Percentiles rank a stretch among this genome's conserved stretches.
Conservation (phyloP, 2,113 vertebrate species). For the Sardina pilchardus region DNA sequence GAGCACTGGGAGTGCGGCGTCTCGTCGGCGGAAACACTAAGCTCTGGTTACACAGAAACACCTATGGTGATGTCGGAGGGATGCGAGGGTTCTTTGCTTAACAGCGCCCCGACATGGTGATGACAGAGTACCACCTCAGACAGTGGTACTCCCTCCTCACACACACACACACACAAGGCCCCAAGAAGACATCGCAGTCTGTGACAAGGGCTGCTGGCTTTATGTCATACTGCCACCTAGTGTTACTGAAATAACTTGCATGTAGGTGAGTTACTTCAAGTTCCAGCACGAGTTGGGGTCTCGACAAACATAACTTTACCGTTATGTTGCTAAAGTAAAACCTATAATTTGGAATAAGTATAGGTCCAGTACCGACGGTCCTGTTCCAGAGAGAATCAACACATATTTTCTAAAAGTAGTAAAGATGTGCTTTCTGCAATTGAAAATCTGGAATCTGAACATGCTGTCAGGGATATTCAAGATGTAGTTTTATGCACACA, state of each 20-base stretch:
- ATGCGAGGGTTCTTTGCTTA: neutral
- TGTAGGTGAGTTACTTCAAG: neutral
- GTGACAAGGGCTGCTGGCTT: neutral
- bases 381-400: too few species aligned
- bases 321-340: too few species aligned
- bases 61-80: neutral
- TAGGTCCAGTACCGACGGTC: too few species aligned
- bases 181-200: slow-evolving; percentile 37
- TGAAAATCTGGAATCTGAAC: too few species aligned
- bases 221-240: slow-evolving; percentile 34
- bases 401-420: too few species aligned
- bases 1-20: neutral
- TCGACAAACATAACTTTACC: too few species aligned
- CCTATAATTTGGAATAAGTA: too few species aligned
- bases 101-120: neutral
- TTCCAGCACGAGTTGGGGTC: too few species aligned
- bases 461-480: too few species aligned
- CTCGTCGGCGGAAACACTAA: neutral
- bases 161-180: neutral
- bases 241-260: slow-evolving; percentile 6
- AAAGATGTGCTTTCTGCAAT: too few species aligned
- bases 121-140: neutral
- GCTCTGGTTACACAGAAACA: neutral
- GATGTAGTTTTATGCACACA: too few species aligned
- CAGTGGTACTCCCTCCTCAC: slow-evolving; percentile 23